phyloP scores from a whole-genome alignment of 2,888 invertebrate species.

The Euspilapteryx auroguttella region DNA sequence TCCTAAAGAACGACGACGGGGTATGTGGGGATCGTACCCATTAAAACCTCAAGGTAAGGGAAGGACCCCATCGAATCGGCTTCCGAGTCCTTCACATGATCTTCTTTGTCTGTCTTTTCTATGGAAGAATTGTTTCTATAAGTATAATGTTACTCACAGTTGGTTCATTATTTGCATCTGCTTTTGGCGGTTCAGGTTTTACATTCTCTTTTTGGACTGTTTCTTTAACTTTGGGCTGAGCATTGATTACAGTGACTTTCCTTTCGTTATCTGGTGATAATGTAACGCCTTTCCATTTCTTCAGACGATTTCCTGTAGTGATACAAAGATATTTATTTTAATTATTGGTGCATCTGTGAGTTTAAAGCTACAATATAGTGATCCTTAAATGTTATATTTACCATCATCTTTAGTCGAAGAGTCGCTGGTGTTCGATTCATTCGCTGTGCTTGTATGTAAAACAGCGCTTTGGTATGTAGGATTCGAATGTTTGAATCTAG shows the following conservation, averaged over 20 bases:
- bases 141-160: not conserved
- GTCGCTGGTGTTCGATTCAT: conserved; percentile 13
- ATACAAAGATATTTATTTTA: too few relatives aligned
- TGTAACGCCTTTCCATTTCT: conserved; percentile 79
- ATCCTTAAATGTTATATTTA: conserved; percentile 14
- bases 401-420: conserved; percentile 47
- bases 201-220: conserved; percentile 41
- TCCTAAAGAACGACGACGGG: too few relatives aligned
- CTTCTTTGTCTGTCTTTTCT: too few relatives aligned
- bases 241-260: conserved; percentile 23
- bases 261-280: conserved; percentile 68
- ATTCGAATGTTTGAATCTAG: conserved; percentile 70
- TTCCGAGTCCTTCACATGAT: too few relatives aligned
- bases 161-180: not conserved
- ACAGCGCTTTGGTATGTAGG: conserved; percentile 78
- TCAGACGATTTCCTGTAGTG: conserved; percentile 57
- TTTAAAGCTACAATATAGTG: too few relatives aligned
- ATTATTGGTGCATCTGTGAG: too few relatives aligned
- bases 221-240: conserved; percentile 21
- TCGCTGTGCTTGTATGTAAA: conserved; percentile 48
- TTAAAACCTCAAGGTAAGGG: too few relatives aligned
- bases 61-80: too few relatives aligned
- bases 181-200: conserved; percentile 21
- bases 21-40: too few relatives aligned
- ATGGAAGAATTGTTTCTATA: too few relatives aligned